Percentiles rank a stretch among this genome's conserved stretches.
phyloP scores from a whole-genome alignment of 2,113 vertebrate genomes.

The Scortum barcoo region DNA sequence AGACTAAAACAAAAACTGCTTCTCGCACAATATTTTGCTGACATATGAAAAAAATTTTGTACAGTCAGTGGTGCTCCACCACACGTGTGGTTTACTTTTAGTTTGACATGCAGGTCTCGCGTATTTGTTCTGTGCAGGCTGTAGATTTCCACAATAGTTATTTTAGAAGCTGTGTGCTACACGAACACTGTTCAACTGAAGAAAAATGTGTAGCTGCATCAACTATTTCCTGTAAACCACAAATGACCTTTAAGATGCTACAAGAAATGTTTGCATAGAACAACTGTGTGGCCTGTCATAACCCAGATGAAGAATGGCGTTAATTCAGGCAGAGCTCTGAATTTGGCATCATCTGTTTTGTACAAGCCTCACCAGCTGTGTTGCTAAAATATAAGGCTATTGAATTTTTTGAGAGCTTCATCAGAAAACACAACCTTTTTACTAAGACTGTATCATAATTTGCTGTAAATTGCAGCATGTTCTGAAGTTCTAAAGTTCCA shows the following conservation, averaged over 20 bases:
- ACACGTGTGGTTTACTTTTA: neutral
- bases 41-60: neutral
- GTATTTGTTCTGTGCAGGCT: neutral
- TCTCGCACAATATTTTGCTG: neutral
- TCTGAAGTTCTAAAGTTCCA: no score
- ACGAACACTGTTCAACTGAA: neutral
- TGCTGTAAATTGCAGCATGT: no score
- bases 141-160: neutral
- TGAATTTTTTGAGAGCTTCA: neutral
- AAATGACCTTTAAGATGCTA: neutral
- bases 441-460: neutral
- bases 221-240: neutral
- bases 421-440: neutral
- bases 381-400: neutral
- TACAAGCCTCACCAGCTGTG: neutral
- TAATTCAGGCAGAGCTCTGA: no score
- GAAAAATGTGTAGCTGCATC: neutral
- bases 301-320: no score
- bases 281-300: neutral
- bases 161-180: neutral
- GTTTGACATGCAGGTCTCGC: neutral
- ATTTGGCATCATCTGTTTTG: neutral
- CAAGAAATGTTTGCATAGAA: neutral
- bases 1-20: neutral
- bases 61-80: neutral